Conservation (phyloP, 2,888 invertebrate species). For the Pristionchus japonicus region DNA sequence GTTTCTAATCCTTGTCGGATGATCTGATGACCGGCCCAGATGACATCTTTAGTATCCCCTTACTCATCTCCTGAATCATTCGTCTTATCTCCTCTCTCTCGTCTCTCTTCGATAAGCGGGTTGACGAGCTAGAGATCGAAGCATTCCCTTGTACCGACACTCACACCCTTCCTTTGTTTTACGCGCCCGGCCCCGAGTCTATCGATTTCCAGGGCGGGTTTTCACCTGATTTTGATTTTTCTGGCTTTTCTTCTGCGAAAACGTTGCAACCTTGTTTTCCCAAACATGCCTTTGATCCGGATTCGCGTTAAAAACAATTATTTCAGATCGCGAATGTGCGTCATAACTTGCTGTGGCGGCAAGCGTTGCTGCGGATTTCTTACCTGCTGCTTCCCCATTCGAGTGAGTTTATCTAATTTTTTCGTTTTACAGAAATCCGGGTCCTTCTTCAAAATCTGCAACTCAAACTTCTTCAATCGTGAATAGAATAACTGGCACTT, state of each 20-base stretch:
- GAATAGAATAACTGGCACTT: no score
- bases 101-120: neutral
- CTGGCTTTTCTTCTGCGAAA: no score
- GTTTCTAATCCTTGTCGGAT: neutral
- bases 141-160: conserved; percentile 7
- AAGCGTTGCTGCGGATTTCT: neutral
- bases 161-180: conserved; percentile 24
- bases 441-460: neutral
- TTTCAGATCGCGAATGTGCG: neutral
- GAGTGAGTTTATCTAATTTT: neutral
- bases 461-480: no score
- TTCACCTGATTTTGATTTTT: neutral
- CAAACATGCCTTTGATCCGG: no score
- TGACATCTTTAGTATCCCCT: conserved; percentile 1
- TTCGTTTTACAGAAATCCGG: neutral
- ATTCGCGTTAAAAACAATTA: no score
- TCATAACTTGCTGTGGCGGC: conserved; percentile 8
- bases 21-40: neutral
- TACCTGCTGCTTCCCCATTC: conserved; percentile 17
- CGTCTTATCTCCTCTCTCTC: conserved; percentile 4
- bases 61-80: neutral
- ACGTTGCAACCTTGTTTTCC: no score
- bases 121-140: conserved; percentile 16
- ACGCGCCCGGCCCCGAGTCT: neutral
- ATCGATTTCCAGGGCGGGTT: neutral